These are phyloP conservation scores for Mus spretus DNA, from an alignment of 2,797 vertebrate species.

Conservation along the genomic window DNA sequence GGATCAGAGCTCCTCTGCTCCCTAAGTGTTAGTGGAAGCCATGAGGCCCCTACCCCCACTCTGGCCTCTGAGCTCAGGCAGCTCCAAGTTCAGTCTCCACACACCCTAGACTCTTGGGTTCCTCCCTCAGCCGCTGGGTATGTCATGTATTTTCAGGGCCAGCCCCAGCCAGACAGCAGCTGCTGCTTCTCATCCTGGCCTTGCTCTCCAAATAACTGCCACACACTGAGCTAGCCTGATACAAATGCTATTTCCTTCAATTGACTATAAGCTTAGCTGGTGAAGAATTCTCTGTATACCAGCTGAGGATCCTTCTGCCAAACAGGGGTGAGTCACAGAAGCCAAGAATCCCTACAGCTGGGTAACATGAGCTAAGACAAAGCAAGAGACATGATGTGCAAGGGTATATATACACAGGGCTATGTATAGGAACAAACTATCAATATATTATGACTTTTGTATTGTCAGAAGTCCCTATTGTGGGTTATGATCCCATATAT, in stretches of 20 bases:
- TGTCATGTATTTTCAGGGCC: neutral
- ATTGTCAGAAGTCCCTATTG: neutral
- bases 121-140: neutral
- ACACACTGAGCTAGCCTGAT: neutral
- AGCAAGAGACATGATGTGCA: neutral
- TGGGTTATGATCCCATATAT: slow-evolving; percentile 10
- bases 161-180: neutral
- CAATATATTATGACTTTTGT: neutral
- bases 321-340: neutral
- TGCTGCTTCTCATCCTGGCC: neutral
- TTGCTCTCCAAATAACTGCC: neutral
- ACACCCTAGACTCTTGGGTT: neutral
- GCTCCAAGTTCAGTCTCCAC: slow-evolving; percentile 28
- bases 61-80: slow-evolving; percentile 13
- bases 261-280: neutral
- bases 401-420: fast-evolving
- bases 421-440: slow-evolving; percentile 12
- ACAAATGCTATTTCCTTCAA: neutral
- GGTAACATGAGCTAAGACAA: neutral
- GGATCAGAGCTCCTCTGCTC: slow-evolving; percentile 76
- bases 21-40: slow-evolving; percentile 78
- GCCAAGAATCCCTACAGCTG: neutral
- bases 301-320: neutral
- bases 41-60: neutral
- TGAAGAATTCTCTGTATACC: neutral